Percentiles rank a stretch among this genome's conserved stretches.
These are phyloP conservation scores for Apus apus DNA, from an alignment of 2,113 vertebrate species.

Conservation along the genomic window DNA sequence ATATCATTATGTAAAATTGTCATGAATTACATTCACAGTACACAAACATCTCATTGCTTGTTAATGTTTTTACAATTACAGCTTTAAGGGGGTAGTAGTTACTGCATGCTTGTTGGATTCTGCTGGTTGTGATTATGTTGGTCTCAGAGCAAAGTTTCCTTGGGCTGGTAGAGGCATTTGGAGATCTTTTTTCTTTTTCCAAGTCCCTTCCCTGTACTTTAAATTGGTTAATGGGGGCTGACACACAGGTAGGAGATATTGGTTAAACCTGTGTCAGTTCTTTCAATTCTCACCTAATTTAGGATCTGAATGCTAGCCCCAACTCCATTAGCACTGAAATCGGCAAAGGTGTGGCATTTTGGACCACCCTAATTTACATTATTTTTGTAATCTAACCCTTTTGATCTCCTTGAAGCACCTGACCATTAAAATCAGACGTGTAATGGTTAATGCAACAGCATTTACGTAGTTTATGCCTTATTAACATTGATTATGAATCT, in stretches of 20 bases:
- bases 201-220: background rate
- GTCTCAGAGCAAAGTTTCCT: background rate
- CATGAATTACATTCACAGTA: background rate
- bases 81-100: background rate
- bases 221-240: background rate
- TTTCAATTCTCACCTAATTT: background rate
- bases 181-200: background rate
- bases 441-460: background rate
- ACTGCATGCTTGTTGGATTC: background rate
- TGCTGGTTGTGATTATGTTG: background rate
- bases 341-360: background rate
- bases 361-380: background rate
- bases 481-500: background rate
- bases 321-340: background rate
- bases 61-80: background rate
- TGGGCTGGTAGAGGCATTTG: background rate
- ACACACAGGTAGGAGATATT: background rate
- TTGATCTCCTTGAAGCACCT: background rate
- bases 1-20: background rate
- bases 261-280: background rate
- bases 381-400: background rate
- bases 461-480: background rate
- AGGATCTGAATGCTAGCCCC: background rate
- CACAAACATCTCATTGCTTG: background rate
- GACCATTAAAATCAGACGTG: background rate